Conservation (phyloP, 2,888 invertebrate species). For the Arctia plantaginis region DNA sequence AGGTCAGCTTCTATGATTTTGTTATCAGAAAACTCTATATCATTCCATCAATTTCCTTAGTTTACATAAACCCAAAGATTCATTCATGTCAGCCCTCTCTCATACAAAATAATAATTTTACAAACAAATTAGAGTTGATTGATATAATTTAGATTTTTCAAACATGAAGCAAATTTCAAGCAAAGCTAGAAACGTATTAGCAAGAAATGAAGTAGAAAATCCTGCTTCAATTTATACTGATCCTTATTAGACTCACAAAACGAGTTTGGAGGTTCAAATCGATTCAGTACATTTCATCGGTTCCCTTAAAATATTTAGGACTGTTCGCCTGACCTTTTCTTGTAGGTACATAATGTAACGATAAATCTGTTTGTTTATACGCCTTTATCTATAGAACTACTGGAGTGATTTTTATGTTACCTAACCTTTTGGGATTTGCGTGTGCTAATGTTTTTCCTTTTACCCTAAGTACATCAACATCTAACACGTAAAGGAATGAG, state of each 20-base stretch:
- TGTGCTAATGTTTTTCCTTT: slow-evolving; percentile 22
- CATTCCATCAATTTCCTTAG: too few species aligned
- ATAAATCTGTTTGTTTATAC: slow-evolving; percentile 41
- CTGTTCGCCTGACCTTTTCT: slow-evolving; percentile 29
- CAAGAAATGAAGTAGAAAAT: slow-evolving; percentile 24
- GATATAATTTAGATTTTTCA: not conserved
- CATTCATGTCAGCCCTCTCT: not conserved
- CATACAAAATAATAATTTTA: not conserved
- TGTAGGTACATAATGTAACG: slow-evolving; percentile 35
- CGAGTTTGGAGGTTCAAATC: slow-evolving; percentile 30
- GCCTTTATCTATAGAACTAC: slow-evolving; percentile 35
- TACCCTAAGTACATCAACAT: not conserved
- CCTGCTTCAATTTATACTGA: slow-evolving; percentile 27
- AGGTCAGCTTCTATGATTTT: too few species aligned
- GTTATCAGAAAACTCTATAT: too few species aligned
- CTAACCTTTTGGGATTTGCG: slow-evolving; percentile 16
- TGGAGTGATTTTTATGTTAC: slow-evolving; percentile 23
- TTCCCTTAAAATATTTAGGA: slow-evolving; percentile 40
- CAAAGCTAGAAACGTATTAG: not conserved
- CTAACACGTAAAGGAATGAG: not conserved
- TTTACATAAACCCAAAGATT: too few species aligned
- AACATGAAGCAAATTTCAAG: not conserved
- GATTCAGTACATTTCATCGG: slow-evolving; percentile 41
- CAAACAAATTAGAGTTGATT: not conserved
- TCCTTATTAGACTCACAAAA: slow-evolving; percentile 34